Base-by-base conservation (phyloP, 2,113 vertebrate species). In the Corvus moneduloides region DNA sequence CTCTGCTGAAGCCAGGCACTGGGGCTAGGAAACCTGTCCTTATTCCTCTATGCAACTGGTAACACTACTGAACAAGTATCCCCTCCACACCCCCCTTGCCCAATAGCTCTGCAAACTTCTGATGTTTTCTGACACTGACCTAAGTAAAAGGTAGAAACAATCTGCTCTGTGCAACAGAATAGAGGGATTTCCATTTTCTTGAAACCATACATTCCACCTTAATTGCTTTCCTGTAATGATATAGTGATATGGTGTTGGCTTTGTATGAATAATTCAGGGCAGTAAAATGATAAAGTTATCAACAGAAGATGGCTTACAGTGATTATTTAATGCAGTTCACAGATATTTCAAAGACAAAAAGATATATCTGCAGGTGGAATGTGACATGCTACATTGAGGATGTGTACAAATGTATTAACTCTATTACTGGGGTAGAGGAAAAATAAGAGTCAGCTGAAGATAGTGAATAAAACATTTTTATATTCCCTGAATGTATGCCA, bases 381-480 rank as follows among this genome's bases (percentile, higher is more conserved):
- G 67, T 83, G 89, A 82, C 93, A 85, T 69, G 66, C 62, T 76
- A 71, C 62, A 43, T 3, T 35, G 75, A 93, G 22, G 68, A 62
- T 43, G 64, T 7, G 5, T 85, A 87, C 82, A 92, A 88, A 80
- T 64, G 30, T 74, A 67, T 94, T 95, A 82, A 85, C 30, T 30
- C 62, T 85, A 16, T 93, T 84, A 80, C 79, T 74, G 39, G 68
- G 39, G 22, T 54, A 80, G 59, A 76, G 62, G 24, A 77, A 96
- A 93, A 96, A 90, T 76, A 87, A 79, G 33, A 96, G 63, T 87
- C 84, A 91, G 49, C 71, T 58, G 74, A 95, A 95, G 67, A 66
- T 14, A 83, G 90, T 83, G 87, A 94, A 96, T 96, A 96, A 95
- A 96, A 91, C 75, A 93, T 93, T 93, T 95, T 94, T 90, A 88